phyloP scores from a whole-genome alignment of 2,888 invertebrate species.

The Galerucella nymphaeae region DNA sequence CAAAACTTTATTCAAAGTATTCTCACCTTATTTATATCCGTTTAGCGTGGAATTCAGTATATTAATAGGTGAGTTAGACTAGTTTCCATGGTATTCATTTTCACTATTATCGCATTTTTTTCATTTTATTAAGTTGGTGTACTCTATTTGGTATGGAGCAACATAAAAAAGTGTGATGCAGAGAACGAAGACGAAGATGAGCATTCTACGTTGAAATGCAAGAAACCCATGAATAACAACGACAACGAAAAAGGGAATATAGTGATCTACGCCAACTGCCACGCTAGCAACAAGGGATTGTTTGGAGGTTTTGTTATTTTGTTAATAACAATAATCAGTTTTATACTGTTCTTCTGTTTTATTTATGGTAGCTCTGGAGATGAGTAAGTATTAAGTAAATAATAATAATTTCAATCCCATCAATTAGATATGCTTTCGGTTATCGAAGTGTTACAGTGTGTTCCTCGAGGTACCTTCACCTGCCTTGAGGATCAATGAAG shows the following conservation, averaged over 20 bases:
- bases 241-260: constrained; percentile 57
- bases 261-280: constrained; percentile 74
- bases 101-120: not conserved
- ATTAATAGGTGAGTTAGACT: constrained; percentile 71
- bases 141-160: constrained; percentile 79
- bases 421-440: too few relatives aligned
- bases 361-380: constrained; percentile 61
- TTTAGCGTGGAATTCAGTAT: constrained; percentile 86
- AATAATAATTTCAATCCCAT: too few relatives aligned
- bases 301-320: constrained; percentile 73
- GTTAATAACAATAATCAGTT: constrained; percentile 69
- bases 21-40: constrained; percentile 82
- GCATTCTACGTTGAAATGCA: constrained; percentile 50
- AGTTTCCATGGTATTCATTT: constrained; percentile 43
- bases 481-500: too few relatives aligned
- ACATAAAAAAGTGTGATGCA: constrained; percentile 72
- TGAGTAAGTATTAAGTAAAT: constrained; percentile 60
- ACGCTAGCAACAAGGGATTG: constrained; percentile 80
- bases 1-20: constrained; percentile 68
- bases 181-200: constrained; percentile 44
- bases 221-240: constrained; percentile 44
- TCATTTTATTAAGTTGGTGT: constrained; percentile 71
- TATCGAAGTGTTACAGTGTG: too few relatives aligned
- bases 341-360: constrained; percentile 72
- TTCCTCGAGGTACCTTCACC: too few relatives aligned